A percentile compares a stretch with the other conserved stretches of the same genome.
phyloP scores from a whole-genome alignment of 2,113 vertebrate species.

The Hiodon tergisus region DNA sequence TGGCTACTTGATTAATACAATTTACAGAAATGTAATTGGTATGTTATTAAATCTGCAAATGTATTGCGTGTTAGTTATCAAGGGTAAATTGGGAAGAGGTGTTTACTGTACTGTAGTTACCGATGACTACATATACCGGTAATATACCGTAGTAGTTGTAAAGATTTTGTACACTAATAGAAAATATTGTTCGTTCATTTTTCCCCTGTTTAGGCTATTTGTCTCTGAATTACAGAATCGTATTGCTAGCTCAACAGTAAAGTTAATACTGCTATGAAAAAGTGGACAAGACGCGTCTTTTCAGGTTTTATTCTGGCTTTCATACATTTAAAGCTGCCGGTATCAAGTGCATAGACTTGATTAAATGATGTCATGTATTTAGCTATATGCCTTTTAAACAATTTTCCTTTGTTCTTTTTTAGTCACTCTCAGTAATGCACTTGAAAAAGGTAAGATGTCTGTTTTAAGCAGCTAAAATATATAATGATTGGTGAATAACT shows the following conservation, averaged over 20 bases:
- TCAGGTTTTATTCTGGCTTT: too few relatives aligned
- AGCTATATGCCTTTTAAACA: neutral
- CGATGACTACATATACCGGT: neutral
- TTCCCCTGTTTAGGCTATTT: neutral
- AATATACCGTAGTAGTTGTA: neutral
- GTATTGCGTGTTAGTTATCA: neutral
- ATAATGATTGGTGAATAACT: too few relatives aligned
- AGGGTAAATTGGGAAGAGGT: neutral
- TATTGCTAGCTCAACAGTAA: too few relatives aligned
- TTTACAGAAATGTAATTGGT: conserved; percentile 26
- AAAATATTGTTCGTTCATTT: neutral
- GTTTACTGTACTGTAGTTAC: neutral
- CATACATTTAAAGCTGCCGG: too few relatives aligned
- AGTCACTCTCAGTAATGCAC: conserved; percentile 81
- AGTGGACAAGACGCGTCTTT: neutral
- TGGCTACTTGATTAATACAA: conserved; percentile 26
- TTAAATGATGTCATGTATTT: neutral
- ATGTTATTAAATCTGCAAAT: conserved; percentile 24
- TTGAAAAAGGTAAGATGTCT: conserved; percentile 78
- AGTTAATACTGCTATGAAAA: neutral
- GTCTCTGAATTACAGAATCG: neutral
- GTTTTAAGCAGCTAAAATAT: neutral
- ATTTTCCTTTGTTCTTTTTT: conserved; percentile 32
- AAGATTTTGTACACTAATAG: neutral
- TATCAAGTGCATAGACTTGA: too few relatives aligned